phyloP scores from a whole-genome alignment of 2,797 vertebrate genomes.

The Microhierax caerulescens region DNA sequence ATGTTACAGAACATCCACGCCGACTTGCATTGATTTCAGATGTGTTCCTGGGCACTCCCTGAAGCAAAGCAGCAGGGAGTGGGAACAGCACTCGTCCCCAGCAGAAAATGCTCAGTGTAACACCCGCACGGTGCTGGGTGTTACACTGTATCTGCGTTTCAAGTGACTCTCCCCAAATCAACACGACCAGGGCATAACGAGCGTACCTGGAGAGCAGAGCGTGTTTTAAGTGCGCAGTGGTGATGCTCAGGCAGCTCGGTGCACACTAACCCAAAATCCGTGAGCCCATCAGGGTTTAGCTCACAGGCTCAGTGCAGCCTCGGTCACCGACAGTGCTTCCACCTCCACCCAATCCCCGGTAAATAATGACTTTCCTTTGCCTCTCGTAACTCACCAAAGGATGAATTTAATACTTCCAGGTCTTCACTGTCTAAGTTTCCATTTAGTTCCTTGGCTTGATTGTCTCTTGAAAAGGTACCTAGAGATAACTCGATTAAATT shows the following conservation, averaged over 20 bases:
- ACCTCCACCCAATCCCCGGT: neutral
- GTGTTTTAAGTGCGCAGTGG: neutral
- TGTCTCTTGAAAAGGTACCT: conserved; percentile 36
- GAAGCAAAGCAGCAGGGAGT: neutral
- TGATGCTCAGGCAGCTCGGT: neutral
- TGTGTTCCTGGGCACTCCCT: neutral
- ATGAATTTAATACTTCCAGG: conserved; percentile 40
- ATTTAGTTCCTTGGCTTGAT: conserved; percentile 43
- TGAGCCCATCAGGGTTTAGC: neutral
- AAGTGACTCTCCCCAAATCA: neutral
- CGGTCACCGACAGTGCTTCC: neutral
- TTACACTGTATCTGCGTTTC: too few species aligned
- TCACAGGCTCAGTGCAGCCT: neutral
- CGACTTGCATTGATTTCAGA: neutral
- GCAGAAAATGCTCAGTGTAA: neutral
- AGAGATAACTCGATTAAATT: conserved; percentile 62
- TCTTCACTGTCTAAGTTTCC: conserved; percentile 31
- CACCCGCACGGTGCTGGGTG: too few species aligned
- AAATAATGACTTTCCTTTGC: conserved; percentile 22
- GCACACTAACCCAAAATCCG: neutral
- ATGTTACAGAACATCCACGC: neutral
- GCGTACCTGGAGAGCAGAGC: neutral
- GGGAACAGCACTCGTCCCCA: neutral
- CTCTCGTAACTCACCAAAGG: neutral
- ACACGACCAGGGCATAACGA: neutral